Base-by-base conservation (phyloP, 2,888 invertebrate genomes). In the Folsomia manolachei region DNA sequence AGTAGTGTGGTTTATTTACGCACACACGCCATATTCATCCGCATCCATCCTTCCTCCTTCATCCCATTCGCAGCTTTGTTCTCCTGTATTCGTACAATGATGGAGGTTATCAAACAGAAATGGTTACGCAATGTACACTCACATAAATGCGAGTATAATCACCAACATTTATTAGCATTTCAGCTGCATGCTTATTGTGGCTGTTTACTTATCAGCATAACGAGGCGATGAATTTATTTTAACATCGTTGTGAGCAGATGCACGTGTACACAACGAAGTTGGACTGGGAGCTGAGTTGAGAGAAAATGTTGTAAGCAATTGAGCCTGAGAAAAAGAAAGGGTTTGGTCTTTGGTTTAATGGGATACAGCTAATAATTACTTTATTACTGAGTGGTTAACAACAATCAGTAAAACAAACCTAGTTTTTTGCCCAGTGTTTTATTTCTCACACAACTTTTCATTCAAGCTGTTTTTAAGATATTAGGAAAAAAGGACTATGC, bases 1-100 rank as follows among this genome's bases (percentile, higher is more conserved):
- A 56, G 19, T 56, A 56, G 56, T 19, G 56, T 56, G 19, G 19
- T 19, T 56, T 56, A 56, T 56, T 56, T 56, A 56, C 56, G 56
- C 56, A 56, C 56, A 56, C 56, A 56, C 56, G 56, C 56, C 18
- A 56, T n/a, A n/a, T n/a, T n/a, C 56, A 56, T 56, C 56, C 18
- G 21, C 18, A 19, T 56, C 11, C 21, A 18, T 56, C 56, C 56
- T 14, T 7, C 39, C 39, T 39, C 39, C 39, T 4, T 39, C 4
- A 9, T 39, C 39, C 39, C 39, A 9, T 39, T 14, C 4, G 14
- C 39, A 39, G 39, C 39, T n/a, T n/a, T n/a, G 39, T 39, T 4
- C 39, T 9, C 39, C 39, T 39, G 39, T 39, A 14, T 4, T 14
- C 14, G 39, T 9, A 14, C 39, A 14, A 39, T 39, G 14, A 39